phyloP scores from a whole-genome alignment of 2,797 vertebrate genomes.

The Glyptemys insculpta region DNA sequence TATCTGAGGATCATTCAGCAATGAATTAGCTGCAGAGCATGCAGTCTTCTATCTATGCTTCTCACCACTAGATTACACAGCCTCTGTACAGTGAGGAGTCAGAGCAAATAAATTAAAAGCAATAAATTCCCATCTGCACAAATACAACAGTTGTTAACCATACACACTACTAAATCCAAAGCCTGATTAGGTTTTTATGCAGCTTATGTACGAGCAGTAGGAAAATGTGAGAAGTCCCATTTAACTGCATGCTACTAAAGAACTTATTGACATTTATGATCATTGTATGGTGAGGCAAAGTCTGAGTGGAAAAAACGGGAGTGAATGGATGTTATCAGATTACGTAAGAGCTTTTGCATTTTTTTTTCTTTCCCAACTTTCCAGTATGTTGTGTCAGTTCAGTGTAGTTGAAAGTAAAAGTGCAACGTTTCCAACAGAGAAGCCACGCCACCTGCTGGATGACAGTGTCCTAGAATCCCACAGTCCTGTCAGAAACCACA shows the following conservation, averaged over 20 bases:
- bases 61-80: neutral
- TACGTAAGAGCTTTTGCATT: conserved; percentile 58
- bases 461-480: conserved; percentile 96
- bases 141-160: neutral
- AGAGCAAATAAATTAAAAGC: neutral
- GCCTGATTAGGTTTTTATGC: neutral
- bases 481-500: conserved; percentile 87
- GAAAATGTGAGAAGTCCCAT: rapidly evolving
- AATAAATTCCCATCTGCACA: neutral
- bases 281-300: neutral
- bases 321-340: neutral
- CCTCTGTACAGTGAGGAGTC: neutral
- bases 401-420: conserved; percentile 94
- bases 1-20: neutral
- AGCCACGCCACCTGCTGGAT: conserved; percentile 93
- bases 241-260: neutral
- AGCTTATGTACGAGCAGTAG: neutral
- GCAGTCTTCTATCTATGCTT: neutral
- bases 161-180: neutral
- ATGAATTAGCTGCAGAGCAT: neutral
- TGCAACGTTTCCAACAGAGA: conserved; percentile 92
- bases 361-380: conserved; percentile 71
- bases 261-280: neutral
- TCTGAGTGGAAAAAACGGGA: neutral
- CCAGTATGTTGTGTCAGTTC: conserved; percentile 95